phyloP scores from a whole-genome alignment of 1,140 invertebrate genomes.

The Drosophila arawakana region DNA sequence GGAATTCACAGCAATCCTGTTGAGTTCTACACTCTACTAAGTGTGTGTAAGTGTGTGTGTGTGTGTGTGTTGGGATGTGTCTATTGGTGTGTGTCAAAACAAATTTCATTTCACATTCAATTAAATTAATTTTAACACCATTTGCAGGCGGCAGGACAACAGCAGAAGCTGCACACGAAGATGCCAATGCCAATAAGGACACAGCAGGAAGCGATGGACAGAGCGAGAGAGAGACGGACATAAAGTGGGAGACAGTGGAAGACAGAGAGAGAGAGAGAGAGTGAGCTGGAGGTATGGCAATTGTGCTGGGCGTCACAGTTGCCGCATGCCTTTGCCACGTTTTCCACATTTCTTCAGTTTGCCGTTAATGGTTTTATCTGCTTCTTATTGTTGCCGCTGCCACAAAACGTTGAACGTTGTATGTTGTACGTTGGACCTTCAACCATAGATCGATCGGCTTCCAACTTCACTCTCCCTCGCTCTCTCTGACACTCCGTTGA shows the following conservation, averaged over 20 bases:
- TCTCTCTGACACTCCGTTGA: background rate
- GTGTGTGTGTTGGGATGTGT: slow-evolving; percentile 34
- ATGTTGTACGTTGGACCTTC: slow-evolving; percentile 1
- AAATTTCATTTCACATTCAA: slow-evolving; percentile 84
- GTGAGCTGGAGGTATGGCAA: slow-evolving; percentile 15
- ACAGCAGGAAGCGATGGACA: slow-evolving; percentile 59
- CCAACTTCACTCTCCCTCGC: background rate
- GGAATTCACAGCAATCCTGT: slow-evolving; percentile 64
- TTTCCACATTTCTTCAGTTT: slow-evolving; percentile 76
- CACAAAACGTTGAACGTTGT: slow-evolving; percentile 3
- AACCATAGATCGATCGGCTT: slow-evolving; percentile 65
- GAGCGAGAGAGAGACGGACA: background rate
- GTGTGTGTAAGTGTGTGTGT: background rate
- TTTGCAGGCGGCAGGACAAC: slow-evolving; percentile 67
- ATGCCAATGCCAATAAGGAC: slow-evolving; percentile 70
- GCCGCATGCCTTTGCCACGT: slow-evolving; percentile 77
- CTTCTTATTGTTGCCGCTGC: slow-evolving; percentile 48
- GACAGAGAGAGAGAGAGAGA: slow-evolving; percentile 1
- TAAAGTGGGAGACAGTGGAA: too few species aligned
- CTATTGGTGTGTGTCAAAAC: slow-evolving; percentile 72
- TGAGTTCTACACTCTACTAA: slow-evolving; percentile 27
- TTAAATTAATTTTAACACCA: slow-evolving; percentile 84
- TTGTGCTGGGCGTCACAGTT: slow-evolving; percentile 28
- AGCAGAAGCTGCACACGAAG: slow-evolving; percentile 44
- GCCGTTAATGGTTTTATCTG: slow-evolving; percentile 79